Evolutionary conservation across 2,113 vertebrate species (phyloP).

Genomic region (Nanorana parkeri): DNA sequence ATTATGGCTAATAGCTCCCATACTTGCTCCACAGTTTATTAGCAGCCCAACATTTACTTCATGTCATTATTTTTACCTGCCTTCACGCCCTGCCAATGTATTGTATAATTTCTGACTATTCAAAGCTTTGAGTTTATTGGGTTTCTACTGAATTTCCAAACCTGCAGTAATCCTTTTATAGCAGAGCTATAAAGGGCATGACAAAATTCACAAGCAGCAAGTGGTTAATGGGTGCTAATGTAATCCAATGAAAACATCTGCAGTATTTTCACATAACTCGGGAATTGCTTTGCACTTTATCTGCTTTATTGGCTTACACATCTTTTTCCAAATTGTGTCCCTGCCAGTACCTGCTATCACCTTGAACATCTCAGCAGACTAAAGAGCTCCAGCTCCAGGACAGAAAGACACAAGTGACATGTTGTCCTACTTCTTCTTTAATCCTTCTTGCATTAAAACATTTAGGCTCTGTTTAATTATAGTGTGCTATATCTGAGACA

Average conservation of each 20-base stretch:
- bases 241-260: constrained; percentile 52
- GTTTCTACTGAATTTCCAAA: constrained; percentile 13
- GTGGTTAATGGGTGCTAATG: constrained; percentile 50
- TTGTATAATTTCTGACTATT: background rate
- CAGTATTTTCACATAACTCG: constrained; percentile 44
- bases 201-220: constrained; percentile 32
- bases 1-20: too few species aligned
- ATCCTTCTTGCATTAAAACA: background rate
- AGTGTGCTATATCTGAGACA: constrained; percentile 17
- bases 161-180: constrained; percentile 37
- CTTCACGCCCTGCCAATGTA: background rate
- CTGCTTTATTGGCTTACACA: constrained; percentile 45
- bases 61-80: background rate
- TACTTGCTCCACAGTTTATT: background rate
- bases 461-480: constrained; percentile 8
- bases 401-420: constrained; percentile 25
- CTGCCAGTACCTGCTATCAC: constrained; percentile 44
- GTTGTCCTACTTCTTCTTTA: background rate
- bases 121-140: background rate
- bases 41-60: background rate
- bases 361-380: constrained; percentile 28
- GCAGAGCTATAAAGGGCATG: constrained; percentile 21
- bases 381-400: constrained; percentile 2
- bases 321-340: constrained; percentile 47
- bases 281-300: constrained; percentile 48